Conservation (phyloP, 2,888 invertebrate species). For the Hydrotaea diabolus region DNA sequence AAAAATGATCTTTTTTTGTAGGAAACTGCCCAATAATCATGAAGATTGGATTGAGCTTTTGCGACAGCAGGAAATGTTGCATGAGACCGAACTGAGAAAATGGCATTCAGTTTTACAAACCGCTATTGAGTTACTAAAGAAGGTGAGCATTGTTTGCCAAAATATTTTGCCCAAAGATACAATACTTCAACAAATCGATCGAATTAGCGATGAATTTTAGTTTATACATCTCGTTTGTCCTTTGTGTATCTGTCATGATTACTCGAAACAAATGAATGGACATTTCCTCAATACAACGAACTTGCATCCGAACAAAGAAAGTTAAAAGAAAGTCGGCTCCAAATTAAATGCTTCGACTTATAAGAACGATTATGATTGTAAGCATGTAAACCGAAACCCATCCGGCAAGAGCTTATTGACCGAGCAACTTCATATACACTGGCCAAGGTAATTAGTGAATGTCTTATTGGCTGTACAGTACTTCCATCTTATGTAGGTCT, state of each 20-base stretch:
- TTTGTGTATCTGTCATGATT: neutral
- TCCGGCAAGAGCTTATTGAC: too few species aligned
- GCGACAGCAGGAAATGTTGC: slow-evolving; percentile 90
- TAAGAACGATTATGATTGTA: too few species aligned
- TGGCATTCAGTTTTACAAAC: slow-evolving; percentile 90
- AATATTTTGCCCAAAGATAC: slow-evolving; percentile 77
- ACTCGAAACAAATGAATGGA: neutral
- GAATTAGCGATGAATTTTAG: slow-evolving; percentile 71
- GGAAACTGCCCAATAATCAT: slow-evolving; percentile 87
- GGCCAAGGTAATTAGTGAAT: too few species aligned
- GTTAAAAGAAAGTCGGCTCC: too few species aligned
- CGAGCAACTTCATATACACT: too few species aligned
- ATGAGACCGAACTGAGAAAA: slow-evolving; percentile 89
- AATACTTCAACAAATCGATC: slow-evolving; percentile 76
- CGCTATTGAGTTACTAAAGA: slow-evolving; percentile 87
- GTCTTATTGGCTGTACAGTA: too few species aligned
- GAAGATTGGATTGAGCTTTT: slow-evolving; percentile 91
- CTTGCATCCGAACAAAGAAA: neutral
- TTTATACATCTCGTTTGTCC: neutral
- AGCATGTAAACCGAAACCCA: too few species aligned
- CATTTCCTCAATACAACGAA: slow-evolving; percentile 1
- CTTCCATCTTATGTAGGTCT: too few species aligned
- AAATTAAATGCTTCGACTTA: too few species aligned
- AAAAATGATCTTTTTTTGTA: slow-evolving; percentile 72
- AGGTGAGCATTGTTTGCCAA: slow-evolving; percentile 83